Evolutionary conservation across 2,113 vertebrate species (phyloP).

Genomic region (Furnarius figulus): DNA sequence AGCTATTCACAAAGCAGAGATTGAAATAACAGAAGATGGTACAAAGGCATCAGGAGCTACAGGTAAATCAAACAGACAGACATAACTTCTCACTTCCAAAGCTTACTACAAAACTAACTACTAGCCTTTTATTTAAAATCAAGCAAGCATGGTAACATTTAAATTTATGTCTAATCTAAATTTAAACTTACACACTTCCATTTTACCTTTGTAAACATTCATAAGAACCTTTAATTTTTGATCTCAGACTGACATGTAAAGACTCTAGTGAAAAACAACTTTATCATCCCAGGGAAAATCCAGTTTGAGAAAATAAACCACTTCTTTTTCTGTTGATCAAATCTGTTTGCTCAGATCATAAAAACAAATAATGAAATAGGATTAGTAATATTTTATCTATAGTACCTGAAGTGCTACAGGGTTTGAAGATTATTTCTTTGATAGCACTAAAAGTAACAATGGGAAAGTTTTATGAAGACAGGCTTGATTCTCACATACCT

Average conservation of each 20-base stretch:
- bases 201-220: background rate
- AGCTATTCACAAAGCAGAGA: slow-evolving; percentile 84
- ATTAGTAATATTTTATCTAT: background rate
- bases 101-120: background rate
- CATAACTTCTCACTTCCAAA: background rate
- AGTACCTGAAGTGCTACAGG: background rate
- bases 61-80: slow-evolving; percentile 65
- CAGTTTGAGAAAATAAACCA: background rate
- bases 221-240: background rate
- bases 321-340: background rate
- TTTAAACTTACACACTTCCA: background rate
- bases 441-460: background rate
- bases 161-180: background rate
- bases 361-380: background rate
- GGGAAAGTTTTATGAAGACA: background rate
- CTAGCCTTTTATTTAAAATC: background rate
- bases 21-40: slow-evolving; percentile 87
- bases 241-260: background rate
- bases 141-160: background rate
- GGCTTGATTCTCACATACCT: background rate
- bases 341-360: background rate
- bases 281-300: background rate
- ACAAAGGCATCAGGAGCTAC: slow-evolving; percentile 84
- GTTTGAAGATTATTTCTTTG: background rate
- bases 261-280: background rate